These are phyloP conservation scores for Synaphobranchus kaupii DNA, from an alignment of 2,797 vertebrate genomes.

Conservation along the genomic window DNA sequence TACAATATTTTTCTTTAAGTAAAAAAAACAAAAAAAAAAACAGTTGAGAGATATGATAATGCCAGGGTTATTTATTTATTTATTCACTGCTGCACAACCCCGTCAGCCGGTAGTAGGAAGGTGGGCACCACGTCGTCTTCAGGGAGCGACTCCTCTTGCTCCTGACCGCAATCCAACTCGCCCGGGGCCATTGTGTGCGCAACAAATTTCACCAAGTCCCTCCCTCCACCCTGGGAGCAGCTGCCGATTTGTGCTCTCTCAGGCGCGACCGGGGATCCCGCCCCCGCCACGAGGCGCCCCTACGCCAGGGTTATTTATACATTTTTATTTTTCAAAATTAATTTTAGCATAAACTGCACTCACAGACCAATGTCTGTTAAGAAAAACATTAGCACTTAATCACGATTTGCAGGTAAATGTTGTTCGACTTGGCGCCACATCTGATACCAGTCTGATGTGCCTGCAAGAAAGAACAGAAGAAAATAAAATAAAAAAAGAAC, in stretches of 20 bases:
- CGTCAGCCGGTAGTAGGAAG: too few species aligned
- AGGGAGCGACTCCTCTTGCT: too few species aligned
- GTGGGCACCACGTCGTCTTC: too few species aligned
- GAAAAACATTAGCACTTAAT: background rate
- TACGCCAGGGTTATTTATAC: too few species aligned
- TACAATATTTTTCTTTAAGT: background rate
- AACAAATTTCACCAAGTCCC: too few species aligned
- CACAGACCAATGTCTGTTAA: background rate
- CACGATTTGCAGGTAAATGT: background rate
- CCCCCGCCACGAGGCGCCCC: too few species aligned
- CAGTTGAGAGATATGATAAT: background rate
- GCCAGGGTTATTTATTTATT: background rate
- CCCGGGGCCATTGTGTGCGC: too few species aligned
- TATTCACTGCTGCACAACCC: too few species aligned
- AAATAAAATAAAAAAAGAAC: background rate
- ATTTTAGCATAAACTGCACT: background rate
- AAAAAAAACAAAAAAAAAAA: background rate
- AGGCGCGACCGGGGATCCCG: too few species aligned
- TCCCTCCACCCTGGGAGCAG: too few species aligned
- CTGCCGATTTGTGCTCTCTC: too few species aligned
- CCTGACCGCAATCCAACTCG: too few species aligned
- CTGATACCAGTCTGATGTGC: background rate
- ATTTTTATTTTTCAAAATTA: background rate
- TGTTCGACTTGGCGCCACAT: background rate
- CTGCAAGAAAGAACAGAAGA: background rate